phyloP scores from a whole-genome alignment of 2,888 invertebrate species.

The Heliconius erato region DNA sequence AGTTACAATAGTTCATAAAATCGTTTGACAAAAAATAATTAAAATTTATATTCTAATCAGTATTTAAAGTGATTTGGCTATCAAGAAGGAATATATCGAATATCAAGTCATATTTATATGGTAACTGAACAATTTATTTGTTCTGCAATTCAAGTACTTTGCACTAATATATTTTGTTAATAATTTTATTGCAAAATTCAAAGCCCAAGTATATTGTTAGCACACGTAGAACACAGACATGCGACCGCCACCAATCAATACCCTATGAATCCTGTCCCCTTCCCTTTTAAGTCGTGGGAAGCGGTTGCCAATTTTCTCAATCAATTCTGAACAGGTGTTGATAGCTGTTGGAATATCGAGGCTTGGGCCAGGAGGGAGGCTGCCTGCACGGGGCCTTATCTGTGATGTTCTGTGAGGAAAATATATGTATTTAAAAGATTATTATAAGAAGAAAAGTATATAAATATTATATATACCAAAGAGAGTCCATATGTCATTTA shows the following conservation, averaged over 20 bases:
- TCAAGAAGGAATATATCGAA: no score
- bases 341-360: conserved; percentile 58
- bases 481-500: neutral
- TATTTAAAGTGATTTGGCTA: no score
- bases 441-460: no score
- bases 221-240: conserved; percentile 47
- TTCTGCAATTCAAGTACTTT: neutral
- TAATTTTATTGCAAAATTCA: neutral
- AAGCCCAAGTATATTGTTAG: conserved; percentile 13
- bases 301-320: conserved; percentile 82
- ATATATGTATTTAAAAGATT: neutral
- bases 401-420: conserved; percentile 60
- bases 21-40: no score
- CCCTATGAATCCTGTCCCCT: conserved; percentile 87
- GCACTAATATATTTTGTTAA: neutral
- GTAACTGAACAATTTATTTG: no score
- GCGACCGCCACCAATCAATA: conserved; percentile 64
- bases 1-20: neutral
- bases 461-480: no score
- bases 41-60: no score
- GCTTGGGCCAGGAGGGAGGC: conserved; percentile 68
- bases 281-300: conserved; percentile 83
- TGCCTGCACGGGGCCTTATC: conserved; percentile 73
- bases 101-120: no score
- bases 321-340: conserved; percentile 72